Evolutionary conservation across 2,888 invertebrate species (phyloP), one percentile per base, ranked within the genome.

Genomic region (Cylloceria caligata): DNA sequence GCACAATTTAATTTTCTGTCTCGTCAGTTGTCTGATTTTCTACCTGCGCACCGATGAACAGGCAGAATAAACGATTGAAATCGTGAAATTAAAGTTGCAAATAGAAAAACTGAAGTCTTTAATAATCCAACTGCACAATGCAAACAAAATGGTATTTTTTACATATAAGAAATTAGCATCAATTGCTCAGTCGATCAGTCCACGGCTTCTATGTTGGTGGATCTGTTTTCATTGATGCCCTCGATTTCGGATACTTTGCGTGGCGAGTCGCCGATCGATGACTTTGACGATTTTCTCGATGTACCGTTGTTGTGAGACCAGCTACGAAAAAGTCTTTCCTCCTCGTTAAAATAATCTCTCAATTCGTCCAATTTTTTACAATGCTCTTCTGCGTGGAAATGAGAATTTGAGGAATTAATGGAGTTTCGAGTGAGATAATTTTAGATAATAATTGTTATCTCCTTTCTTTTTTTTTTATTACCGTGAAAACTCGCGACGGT

Each of bases 271-370:
- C 24, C 45, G 2, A 47, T 60, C 39, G 72, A 81, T 19, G 82
- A 73, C 68, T 78, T 73, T n/a, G 77, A 83, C 0, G 64, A 71
- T 65, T 21, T 74, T 60, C 36, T 52, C 13, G 47, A 55, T 2
- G 24, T 57, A 27, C 36, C 27, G 45, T 11, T 57, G 21, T 81
- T 57, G 9, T 6, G 6, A 9, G 49, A 72, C 87, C 88, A 90
- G 52, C 84, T 80, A 2, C 88, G 88, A 67, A 86, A 90, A 5
- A 89, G 78, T 34, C 67, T 84, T 73, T 91, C 90, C 72, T 91
- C 91, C 27, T 90, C 88, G 4, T 77, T 74, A 64, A 90, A 91
- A 81, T 91, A 90, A 82, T 88, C 88, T 6, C 87, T 86, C 69
- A 91, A 80, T 36, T 88, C 82, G 16, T 88, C 71, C 64, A 91